Evolutionary conservation across 2,113 vertebrate genomes (phyloP), one percentile per base, ranked within the genome.

Genomic region (Ancistrus triradiatus): DNA sequence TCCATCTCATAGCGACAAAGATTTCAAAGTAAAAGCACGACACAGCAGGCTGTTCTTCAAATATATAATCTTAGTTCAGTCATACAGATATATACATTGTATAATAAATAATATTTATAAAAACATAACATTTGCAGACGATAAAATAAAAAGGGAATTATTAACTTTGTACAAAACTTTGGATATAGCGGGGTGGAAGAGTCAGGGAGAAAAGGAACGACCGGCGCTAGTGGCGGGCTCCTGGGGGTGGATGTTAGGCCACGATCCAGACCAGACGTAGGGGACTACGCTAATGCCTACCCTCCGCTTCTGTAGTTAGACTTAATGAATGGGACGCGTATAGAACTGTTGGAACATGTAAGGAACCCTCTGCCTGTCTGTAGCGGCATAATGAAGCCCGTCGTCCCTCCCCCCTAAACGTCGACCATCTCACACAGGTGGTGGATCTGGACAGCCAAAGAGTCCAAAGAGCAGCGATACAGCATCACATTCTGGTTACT

Each of bases 51-150:
- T 90, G 90, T 95, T 95, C 91, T 93, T 97, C 92, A 98, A 98
- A 98, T 98, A 97, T 98, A 98, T 95, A 96, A 93, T 98, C 91
- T 98, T 93, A 94, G 92, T 96, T 93, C 93, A 92, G 91, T 91
- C 93, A 85, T 89, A 93, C 90, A 96, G 90, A 90, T 97, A 98
- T 98, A 96, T 95, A 98, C 94, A 97, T 91, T 91, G 89, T 93
- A 93, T 95, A 98, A 98, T 98, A 98, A 98, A 98, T 98, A 97
- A 97, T 91, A 93, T 92, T 95, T 96, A 98, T 98, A 97, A 97
- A 97, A 98, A 98, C 93, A 95, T 92, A 92, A 86, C 88, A 88
- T 93, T 92, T 92, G 95, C 90, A 91, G 92, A 92, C 94, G 95
- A 97, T 95, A 98, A 95, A 95, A 95, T 94, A 91, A 93, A 94